Conservation (phyloP, 2,113 vertebrate genomes). For the Orycteropus afer region DNA sequence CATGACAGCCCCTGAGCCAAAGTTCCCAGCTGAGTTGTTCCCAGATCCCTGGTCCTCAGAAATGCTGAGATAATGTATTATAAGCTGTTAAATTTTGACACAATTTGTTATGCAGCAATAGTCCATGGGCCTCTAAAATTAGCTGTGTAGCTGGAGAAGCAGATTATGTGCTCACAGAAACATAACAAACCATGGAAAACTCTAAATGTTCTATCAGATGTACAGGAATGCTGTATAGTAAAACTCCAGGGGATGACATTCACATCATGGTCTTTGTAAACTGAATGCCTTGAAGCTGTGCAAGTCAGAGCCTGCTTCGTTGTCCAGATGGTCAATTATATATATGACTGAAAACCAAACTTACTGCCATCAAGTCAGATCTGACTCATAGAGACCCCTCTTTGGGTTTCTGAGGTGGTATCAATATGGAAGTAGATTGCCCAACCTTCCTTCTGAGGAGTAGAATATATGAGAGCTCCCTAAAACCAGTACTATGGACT, state of each 20-base stretch:
- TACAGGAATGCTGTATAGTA: not conserved
- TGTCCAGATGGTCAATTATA: not conserved
- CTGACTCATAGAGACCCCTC: too few relatives aligned
- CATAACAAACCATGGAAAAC: not conserved
- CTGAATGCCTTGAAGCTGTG: not conserved
- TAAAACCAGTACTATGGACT: not conserved
- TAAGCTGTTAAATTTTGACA: not conserved
- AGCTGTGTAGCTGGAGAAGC: not conserved
- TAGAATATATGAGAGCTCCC: too few relatives aligned
- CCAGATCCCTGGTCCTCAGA: not conserved
- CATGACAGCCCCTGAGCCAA: not conserved
- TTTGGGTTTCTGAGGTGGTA: too few relatives aligned
- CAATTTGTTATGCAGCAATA: not conserved
- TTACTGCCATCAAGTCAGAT: too few relatives aligned
- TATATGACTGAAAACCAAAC: too few relatives aligned
- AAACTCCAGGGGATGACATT: not conserved
- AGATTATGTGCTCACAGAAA: not conserved
- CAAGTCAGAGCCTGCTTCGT: not conserved
- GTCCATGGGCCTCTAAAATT: not conserved
- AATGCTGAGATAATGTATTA: not conserved
- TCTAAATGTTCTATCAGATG: not conserved
- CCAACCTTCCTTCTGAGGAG: too few relatives aligned
- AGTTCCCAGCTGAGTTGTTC: not conserved
- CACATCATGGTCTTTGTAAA: not conserved
- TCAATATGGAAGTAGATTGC: too few relatives aligned